phyloP scores from a whole-genome alignment of 2,797 vertebrate species.

The Hirundo rustica region DNA sequence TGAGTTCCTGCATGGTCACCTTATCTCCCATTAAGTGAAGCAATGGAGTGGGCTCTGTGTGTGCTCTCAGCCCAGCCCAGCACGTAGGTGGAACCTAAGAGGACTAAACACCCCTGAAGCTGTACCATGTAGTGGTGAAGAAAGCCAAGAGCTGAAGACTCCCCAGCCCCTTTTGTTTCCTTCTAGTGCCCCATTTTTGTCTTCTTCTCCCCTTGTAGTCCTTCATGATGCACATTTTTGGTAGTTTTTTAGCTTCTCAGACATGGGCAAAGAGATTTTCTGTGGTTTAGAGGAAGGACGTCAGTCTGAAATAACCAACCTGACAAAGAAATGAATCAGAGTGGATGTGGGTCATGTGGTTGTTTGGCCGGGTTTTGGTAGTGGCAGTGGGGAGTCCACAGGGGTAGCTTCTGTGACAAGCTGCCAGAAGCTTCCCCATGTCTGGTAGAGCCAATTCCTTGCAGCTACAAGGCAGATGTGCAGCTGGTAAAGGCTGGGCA shows the following conservation, averaged over 20 bases:
- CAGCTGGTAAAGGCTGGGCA: background rate
- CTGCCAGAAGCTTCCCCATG: background rate
- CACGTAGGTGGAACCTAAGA: fast-evolving
- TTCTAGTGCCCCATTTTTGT: background rate
- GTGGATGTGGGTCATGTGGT: background rate
- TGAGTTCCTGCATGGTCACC: fast-evolving
- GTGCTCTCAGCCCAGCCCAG: background rate
- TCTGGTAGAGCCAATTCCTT: background rate
- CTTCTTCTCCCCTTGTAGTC: background rate
- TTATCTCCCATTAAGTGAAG: background rate
- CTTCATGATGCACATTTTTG: background rate
- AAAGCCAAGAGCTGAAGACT: background rate
- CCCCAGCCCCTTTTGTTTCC: background rate
- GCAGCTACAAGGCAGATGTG: too few relatives aligned
- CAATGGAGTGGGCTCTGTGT: background rate
- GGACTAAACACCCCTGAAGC: background rate
- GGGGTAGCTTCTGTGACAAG: background rate
- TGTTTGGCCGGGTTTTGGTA: background rate
- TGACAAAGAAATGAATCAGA: background rate
- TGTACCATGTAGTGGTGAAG: fast-evolving
- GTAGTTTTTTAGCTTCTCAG: background rate
- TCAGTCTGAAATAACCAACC: background rate
- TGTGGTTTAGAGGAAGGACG: background rate
- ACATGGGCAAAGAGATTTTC: background rate
- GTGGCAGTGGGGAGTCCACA: background rate